Evolutionary conservation across 2,113 vertebrate species (phyloP).

Genomic region (Jaculus jaculus): DNA sequence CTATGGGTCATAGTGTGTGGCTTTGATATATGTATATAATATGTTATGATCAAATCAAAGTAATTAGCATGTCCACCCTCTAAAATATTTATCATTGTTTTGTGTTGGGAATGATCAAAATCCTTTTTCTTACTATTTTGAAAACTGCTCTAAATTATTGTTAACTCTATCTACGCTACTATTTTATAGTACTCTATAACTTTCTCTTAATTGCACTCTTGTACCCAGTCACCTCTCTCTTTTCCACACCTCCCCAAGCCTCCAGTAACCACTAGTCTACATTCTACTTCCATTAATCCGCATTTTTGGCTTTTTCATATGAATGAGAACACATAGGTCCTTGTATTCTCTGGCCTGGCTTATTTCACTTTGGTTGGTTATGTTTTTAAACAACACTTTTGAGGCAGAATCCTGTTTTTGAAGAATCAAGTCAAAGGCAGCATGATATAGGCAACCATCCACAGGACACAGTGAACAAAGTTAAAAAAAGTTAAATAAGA

Average conservation of each 20-base stretch:
- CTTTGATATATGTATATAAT: not conserved
- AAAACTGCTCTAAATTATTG: not conserved
- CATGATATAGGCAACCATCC: not conserved
- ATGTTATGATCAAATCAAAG: not conserved
- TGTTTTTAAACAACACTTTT: conserved; percentile 35
- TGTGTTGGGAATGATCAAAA: not conserved
- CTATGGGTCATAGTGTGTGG: not conserved
- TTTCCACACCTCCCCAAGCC: not conserved
- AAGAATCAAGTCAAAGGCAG: conserved; percentile 34
- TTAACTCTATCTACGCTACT: not conserved
- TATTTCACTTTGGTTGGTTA: conserved; percentile 3
- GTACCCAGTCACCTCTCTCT: not conserved
- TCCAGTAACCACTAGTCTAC: not conserved
- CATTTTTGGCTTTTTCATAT: not conserved
- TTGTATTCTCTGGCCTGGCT: not conserved
- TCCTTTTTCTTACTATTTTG: not conserved
- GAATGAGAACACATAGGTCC: not conserved
- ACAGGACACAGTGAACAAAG: conserved; percentile 3
- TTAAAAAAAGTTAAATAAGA: not conserved
- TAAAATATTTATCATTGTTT: not conserved
- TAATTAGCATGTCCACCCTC: not conserved
- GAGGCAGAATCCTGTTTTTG: conserved; percentile 40
- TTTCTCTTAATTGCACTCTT: not conserved
- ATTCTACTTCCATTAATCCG: not conserved
- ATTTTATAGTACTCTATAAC: not conserved